Conservation (phyloP, 2,888 invertebrate species). For the Hemaris fuciformis region DNA sequence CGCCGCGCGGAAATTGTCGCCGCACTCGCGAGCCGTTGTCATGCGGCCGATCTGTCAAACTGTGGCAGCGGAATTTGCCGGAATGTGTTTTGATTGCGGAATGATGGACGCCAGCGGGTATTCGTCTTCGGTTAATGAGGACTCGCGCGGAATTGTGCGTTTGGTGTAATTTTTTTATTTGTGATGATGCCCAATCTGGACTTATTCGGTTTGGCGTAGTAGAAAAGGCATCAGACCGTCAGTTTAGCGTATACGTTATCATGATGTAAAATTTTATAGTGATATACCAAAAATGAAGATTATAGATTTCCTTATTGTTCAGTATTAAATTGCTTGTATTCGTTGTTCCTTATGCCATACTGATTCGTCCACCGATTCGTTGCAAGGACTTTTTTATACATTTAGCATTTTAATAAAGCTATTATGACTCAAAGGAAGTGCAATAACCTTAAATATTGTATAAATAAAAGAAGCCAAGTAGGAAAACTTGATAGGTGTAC, state of each 20-base stretch:
- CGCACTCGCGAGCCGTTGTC: conserved; percentile 29
- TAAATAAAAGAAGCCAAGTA: no score
- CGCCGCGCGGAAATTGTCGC: conserved; percentile 55
- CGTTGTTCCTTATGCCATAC: neutral
- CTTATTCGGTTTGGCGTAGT: no score
- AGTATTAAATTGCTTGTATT: neutral
- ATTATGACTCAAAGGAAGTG: neutral
- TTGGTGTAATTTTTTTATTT: no score
- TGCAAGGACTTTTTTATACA: neutral
- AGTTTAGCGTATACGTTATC: no score
- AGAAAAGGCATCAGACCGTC: no score
- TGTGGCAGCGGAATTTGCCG: conserved; percentile 53
- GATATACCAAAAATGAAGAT: no score
- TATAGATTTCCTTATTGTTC: neutral
- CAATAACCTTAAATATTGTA: neutral
- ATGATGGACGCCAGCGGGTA: neutral
- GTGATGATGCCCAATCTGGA: no score
- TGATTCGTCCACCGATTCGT: neutral
- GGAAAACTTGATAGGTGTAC: no score
- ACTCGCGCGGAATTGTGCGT: no score
- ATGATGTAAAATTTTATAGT: no score
- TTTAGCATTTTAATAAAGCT: neutral
- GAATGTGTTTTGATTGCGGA: conserved; percentile 11
- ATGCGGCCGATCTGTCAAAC: conserved; percentile 39
- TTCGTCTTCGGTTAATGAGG: neutral